Conservation (phyloP, 2,888 invertebrate genomes). For the Diloba caeruleocephala region DNA sequence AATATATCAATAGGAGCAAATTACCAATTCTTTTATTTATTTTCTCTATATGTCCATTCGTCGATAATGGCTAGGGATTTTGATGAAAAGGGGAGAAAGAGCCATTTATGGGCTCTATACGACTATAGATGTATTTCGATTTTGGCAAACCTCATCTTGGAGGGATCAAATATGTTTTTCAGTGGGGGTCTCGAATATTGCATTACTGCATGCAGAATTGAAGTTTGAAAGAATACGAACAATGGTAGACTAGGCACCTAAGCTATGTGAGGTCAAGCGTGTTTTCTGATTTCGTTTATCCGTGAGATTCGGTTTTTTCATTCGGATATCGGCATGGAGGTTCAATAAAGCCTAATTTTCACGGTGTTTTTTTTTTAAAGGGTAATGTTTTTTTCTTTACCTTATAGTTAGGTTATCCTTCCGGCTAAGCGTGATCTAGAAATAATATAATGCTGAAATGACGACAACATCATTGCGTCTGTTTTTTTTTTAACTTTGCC, state of each 20-base stretch:
- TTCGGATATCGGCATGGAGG: not conserved
- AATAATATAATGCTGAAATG: too few species aligned
- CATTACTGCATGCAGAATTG: slow-evolving; percentile 30
- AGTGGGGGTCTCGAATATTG: slow-evolving; percentile 21
- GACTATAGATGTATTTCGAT: slow-evolving; percentile 39
- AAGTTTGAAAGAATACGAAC: slow-evolving; percentile 29
- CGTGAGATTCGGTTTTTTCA: not conserved
- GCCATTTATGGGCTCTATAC: slow-evolving; percentile 24
- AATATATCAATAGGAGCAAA: slow-evolving; percentile 21
- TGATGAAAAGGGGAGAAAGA: slow-evolving; percentile 39
- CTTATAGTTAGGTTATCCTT: too few species aligned
- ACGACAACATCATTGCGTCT: too few species aligned
- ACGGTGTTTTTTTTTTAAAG: too few species aligned
- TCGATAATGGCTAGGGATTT: slow-evolving; percentile 33
- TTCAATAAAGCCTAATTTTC: too few species aligned
- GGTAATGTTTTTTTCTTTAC: too few species aligned
- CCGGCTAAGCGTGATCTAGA: too few species aligned
- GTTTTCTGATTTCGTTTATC: slow-evolving; percentile 9
- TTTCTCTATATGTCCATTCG: slow-evolving; percentile 23
- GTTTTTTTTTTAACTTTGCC: too few species aligned
- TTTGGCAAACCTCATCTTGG: slow-evolving; percentile 42
- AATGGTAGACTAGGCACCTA: slow-evolving; percentile 15
- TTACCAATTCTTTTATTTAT: slow-evolving; percentile 16
- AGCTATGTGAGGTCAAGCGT: slow-evolving; percentile 16
- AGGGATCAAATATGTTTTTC: slow-evolving; percentile 49